These are phyloP conservation scores for Chionomys nivalis DNA, from an alignment of 2,113 vertebrate genomes.

Conservation along the genomic window DNA sequence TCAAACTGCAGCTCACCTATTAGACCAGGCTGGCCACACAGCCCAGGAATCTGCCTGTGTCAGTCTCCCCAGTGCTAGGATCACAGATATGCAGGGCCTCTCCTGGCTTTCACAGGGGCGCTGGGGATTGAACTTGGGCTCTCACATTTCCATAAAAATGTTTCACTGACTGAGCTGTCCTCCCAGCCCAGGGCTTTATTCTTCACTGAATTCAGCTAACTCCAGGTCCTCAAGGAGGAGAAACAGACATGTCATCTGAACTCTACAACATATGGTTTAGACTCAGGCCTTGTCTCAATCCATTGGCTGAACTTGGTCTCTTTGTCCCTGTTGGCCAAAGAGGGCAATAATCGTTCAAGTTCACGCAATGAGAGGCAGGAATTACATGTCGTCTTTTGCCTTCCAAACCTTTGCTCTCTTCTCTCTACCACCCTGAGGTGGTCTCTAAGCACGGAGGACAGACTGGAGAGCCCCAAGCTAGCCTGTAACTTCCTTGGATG, in stretches of 20 bases:
- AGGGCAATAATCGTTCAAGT: background rate
- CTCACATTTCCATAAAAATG: background rate
- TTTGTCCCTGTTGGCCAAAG: background rate
- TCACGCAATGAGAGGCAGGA: background rate
- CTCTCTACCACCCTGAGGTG: fast-evolving
- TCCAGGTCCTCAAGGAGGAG: background rate
- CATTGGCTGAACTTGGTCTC: background rate
- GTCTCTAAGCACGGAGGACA: background rate
- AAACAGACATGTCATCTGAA: background rate
- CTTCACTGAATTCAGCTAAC: background rate
- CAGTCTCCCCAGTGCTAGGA: background rate
- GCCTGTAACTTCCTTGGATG: background rate
- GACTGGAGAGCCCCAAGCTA: background rate
- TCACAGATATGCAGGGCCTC: too few relatives aligned
- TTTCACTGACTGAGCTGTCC: background rate
- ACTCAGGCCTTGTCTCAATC: background rate
- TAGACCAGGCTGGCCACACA: background rate
- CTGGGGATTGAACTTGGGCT: background rate
- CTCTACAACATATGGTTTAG: background rate
- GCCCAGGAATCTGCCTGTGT: background rate
- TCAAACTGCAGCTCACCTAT: background rate
- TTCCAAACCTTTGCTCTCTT: background rate
- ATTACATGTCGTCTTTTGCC: background rate
- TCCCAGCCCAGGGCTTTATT: too few relatives aligned
- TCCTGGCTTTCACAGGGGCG: background rate